Conservation (phyloP, 1,140 invertebrate genomes). For the Aphidius gifuensis region DNA sequence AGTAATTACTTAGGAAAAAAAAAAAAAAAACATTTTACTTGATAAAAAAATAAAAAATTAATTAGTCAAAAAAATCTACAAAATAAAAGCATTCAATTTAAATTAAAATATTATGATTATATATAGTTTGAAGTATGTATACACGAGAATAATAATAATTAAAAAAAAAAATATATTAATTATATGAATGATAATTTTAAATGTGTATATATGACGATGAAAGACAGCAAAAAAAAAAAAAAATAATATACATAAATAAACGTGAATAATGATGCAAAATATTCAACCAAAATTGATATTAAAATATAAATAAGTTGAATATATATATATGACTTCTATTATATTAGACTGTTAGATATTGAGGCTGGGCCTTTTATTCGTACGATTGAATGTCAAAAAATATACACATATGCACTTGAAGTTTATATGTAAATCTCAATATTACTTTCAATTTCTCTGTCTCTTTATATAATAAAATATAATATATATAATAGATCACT, state of each 20-base stretch:
- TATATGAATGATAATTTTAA: too few relatives aligned
- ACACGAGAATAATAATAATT: too few relatives aligned
- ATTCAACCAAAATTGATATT: slow-evolving; percentile 21
- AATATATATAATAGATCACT: too few relatives aligned
- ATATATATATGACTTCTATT: slow-evolving; percentile 33
- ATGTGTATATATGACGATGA: not conserved
- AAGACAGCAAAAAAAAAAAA: not conserved
- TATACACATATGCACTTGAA: slow-evolving; percentile 7
- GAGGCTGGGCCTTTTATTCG: slow-evolving; percentile 41
- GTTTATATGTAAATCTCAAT: slow-evolving; percentile 6
- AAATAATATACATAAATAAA: slow-evolving; percentile 25
- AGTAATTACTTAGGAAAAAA: too few relatives aligned
- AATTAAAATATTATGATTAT: too few relatives aligned
- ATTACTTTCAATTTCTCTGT: too few relatives aligned
- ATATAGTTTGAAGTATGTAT: too few relatives aligned
- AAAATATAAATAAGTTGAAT: slow-evolving; percentile 22
- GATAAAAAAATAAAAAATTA: too few relatives aligned
- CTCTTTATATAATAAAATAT: not conserved
- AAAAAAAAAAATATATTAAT: too few relatives aligned
- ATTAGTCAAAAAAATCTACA: too few relatives aligned
- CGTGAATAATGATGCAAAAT: slow-evolving; percentile 20
- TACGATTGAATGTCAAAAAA: slow-evolving; percentile 3
- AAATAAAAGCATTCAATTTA: too few relatives aligned
- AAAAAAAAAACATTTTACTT: too few relatives aligned
- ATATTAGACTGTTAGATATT: slow-evolving; percentile 30